phyloP scores from a whole-genome alignment of 2,797 vertebrate species.

The Muraenolepis orangiensis region DNA sequence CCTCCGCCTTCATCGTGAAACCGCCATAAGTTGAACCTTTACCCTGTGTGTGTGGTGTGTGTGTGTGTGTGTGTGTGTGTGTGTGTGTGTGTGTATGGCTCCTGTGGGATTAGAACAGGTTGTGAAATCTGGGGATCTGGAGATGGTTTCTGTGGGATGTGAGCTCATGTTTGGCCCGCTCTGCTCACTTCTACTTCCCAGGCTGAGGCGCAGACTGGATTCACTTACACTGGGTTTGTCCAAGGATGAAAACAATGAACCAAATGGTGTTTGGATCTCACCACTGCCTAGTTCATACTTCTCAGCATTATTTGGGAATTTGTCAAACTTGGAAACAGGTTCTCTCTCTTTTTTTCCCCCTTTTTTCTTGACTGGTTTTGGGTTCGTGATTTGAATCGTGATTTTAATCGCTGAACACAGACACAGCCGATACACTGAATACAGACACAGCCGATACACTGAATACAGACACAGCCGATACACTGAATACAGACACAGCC shows the following conservation, averaged over 20 bases:
- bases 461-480: background rate
- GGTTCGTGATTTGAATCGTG: too few species aligned
- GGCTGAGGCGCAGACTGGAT: background rate
- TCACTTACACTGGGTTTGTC: conserved; percentile 8
- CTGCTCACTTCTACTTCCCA: background rate
- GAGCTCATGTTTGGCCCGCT: conserved; percentile 32
- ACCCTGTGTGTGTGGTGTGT: background rate
- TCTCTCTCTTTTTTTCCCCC: background rate
- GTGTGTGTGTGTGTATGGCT: background rate
- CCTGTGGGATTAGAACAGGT: background rate
- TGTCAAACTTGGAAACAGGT: background rate
- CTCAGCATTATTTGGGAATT: background rate
- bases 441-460: background rate
- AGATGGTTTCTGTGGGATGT: conserved; percentile 18
- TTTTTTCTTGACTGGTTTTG: background rate
- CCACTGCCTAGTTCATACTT: background rate
- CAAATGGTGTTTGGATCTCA: background rate
- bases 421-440: background rate
- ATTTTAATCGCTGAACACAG: too few species aligned
- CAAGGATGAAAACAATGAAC: conserved; percentile 10
- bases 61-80: background rate
- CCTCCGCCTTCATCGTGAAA: background rate
- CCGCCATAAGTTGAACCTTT: conserved; percentile 12
- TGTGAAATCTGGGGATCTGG: conserved; percentile 32
- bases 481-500: background rate